Conservation (phyloP, 1,140 invertebrate genomes). For the Musca vetustissima region DNA sequence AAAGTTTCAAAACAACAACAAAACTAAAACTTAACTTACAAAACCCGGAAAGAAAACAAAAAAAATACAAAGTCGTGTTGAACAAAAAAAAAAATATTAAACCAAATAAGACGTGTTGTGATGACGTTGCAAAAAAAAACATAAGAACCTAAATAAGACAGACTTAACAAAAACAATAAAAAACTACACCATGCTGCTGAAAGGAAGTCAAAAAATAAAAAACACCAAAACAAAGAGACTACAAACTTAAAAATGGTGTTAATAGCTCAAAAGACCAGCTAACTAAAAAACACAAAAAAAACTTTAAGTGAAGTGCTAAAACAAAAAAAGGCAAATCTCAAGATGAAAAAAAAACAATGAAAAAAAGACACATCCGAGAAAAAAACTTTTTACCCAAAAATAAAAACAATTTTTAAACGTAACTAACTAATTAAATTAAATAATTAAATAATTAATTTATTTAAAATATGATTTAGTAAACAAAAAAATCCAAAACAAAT, state of each 20-base stretch:
- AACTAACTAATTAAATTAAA: no score
- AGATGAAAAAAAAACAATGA: no score
- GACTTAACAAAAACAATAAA: not conserved
- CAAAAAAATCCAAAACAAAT: not conserved
- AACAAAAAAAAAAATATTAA: not conserved
- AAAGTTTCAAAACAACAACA: not conserved
- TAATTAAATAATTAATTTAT: not conserved
- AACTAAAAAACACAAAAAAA: not conserved
- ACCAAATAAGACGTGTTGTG: conserved; percentile 9
- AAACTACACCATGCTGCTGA: no score
- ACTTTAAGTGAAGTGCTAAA: not conserved
- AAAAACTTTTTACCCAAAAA: no score
- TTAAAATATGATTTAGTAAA: conserved; percentile 7
- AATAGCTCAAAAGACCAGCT: conserved; percentile 2
- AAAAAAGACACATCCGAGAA: no score
- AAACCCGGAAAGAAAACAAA: conserved; percentile 6
- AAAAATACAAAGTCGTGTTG: not conserved
- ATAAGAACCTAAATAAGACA: conserved; percentile 3
- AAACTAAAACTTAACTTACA: conserved; percentile 1
- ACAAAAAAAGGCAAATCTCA: no score
- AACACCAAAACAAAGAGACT: not conserved
- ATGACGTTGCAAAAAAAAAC: not conserved
- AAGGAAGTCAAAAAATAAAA: no score
- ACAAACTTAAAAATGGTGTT: not conserved
- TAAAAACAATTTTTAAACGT: no score